Percentiles rank a stretch among this genome's conserved stretches.
phyloP scores from a whole-genome alignment of 2,797 vertebrate species.

The Squalus acanthias region DNA sequence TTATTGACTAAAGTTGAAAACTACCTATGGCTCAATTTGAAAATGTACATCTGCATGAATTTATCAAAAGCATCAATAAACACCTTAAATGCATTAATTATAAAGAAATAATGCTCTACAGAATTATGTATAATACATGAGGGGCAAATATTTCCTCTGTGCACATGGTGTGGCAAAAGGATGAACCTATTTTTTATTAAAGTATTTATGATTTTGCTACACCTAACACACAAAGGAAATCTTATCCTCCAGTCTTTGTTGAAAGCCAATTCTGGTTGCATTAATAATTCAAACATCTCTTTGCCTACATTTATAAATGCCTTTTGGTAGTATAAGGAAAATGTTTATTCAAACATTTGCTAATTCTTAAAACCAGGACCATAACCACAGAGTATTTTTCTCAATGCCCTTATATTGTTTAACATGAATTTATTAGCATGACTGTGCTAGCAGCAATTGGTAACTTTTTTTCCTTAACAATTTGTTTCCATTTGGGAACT shows the following conservation, averaged over 20 bases:
- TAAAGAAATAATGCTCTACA: neutral
- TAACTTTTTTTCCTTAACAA: conserved; percentile 13
- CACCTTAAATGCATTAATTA: neutral
- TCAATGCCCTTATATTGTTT: neutral
- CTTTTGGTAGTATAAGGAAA: neutral
- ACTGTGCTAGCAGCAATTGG: neutral
- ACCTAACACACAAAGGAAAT: neutral
- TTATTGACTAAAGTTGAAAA: neutral
- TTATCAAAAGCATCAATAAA: neutral
- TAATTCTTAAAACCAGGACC: neutral
- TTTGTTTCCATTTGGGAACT: conserved; percentile 38
- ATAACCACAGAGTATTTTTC: conserved; percentile 23
- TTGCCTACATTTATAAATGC: neutral
- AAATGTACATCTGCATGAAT: neutral
- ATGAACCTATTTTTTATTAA: neutral
- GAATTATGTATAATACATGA: neutral
- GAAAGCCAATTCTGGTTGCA: neutral
- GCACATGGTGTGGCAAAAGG: neutral
- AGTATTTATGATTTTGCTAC: neutral
- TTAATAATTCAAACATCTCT: neutral
- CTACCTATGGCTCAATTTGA: neutral
- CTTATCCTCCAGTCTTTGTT: neutral
- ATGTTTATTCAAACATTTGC: conserved; percentile 2
- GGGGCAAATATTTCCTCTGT: neutral
- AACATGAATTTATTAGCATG: conserved; percentile 25